phyloP scores from a whole-genome alignment of 2,113 vertebrate species.

The Isichthys henryi region DNA sequence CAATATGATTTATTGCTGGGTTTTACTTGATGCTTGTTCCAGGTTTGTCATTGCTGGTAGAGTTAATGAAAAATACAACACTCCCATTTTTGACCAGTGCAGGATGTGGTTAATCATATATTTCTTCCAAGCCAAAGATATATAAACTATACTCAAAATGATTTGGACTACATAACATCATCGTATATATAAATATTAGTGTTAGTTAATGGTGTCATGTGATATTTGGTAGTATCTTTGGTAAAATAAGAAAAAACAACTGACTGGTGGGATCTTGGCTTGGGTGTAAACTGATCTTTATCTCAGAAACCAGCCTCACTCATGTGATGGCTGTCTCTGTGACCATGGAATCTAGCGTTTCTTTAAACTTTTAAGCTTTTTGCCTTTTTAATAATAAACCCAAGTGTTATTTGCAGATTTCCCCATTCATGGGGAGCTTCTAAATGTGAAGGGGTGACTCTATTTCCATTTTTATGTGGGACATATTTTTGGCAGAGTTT shows the following conservation, averaged over 20 bases:
- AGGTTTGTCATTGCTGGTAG: neutral
- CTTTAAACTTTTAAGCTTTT: neutral
- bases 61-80: neutral
- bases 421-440: neutral
- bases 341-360: neutral
- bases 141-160: neutral
- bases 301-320: neutral
- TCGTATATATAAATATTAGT: neutral
- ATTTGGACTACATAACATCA: neutral
- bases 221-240: neutral
- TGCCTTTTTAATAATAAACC: neutral
- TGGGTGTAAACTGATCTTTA: neutral
- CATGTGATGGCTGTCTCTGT: neutral
- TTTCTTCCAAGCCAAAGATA: neutral
- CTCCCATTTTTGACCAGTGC: neutral
- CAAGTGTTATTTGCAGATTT: neutral
- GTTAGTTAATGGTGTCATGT: neutral
- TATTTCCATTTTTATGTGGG: neutral
- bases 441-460: neutral
- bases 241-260: neutral
- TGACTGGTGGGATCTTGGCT: neutral
- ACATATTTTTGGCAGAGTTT: neutral
- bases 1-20: too few relatives aligned
- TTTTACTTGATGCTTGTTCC: too few relatives aligned
- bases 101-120: neutral